phyloP scores from a whole-genome alignment of 2,888 invertebrate genomes.

The Nymphalis urticae region DNA sequence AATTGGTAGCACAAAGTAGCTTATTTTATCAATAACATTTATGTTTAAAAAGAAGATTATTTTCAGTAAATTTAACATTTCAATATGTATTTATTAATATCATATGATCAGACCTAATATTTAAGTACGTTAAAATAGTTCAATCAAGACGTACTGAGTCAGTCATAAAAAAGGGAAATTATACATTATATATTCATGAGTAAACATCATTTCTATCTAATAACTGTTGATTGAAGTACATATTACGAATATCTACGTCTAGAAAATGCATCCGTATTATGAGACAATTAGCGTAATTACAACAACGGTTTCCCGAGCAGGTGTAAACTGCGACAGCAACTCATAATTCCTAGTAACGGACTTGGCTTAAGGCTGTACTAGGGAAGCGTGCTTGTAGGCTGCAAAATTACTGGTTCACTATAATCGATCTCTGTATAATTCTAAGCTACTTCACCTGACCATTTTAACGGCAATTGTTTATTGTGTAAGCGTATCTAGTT shows the following conservation, averaged over 20 bases:
- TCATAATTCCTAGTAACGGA: slow-evolving; percentile 77
- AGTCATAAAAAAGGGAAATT: slow-evolving; percentile 6
- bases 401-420: slow-evolving; percentile 69
- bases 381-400: slow-evolving; percentile 73
- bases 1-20: slow-evolving; percentile 36
- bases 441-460: slow-evolving; percentile 66
- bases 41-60: slow-evolving; percentile 1
- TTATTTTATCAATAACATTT: slow-evolving; percentile 4
- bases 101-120: background rate
- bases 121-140: background rate
- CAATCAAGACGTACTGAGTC: background rate
- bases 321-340: slow-evolving; percentile 66
- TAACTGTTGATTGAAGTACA: slow-evolving; percentile 30
- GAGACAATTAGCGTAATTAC: slow-evolving; percentile 74
- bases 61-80: background rate
- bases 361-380: slow-evolving; percentile 72
- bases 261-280: slow-evolving; percentile 41
- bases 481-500: slow-evolving; percentile 42
- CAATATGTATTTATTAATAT: background rate
- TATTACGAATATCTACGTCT: slow-evolving; percentile 32
- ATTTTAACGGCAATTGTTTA: slow-evolving; percentile 57
- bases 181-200: slow-evolving; percentile 11
- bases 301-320: slow-evolving; percentile 74
- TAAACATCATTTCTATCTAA: slow-evolving; percentile 14
- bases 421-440: slow-evolving; percentile 70